A percentile compares a stretch with the other conserved stretches of the same genome.
phyloP scores from a whole-genome alignment of 2,113 vertebrate genomes.

The Rhineura floridana region DNA sequence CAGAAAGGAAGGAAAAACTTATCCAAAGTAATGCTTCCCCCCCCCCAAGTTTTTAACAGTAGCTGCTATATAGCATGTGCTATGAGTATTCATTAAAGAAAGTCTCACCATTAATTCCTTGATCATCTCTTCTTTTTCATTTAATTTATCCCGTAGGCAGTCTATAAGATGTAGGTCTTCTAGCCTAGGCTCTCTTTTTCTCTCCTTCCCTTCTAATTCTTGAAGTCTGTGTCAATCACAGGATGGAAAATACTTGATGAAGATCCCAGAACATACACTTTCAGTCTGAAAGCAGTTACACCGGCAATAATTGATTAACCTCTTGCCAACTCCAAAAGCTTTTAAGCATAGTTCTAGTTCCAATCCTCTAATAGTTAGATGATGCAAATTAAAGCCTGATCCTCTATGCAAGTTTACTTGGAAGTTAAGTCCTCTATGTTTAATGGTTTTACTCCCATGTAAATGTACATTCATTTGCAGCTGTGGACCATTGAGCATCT shows the following conservation, averaged over 20 bases:
- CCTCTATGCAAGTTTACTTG: background rate
- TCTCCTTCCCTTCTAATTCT: conserved; percentile 85
- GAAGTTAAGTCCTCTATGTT: background rate
- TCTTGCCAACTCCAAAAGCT: background rate
- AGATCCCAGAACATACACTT: background rate
- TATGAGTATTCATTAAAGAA: background rate
- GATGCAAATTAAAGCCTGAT: background rate
- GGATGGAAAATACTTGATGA: conserved; percentile 13
- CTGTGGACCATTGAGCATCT: background rate
- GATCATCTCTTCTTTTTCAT: conserved; percentile 88
- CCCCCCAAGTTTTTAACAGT: background rate
- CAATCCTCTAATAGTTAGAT: background rate
- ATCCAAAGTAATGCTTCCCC: background rate
- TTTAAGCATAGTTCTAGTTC: background rate
- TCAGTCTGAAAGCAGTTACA: background rate
- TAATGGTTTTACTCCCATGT: background rate
- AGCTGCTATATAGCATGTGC: rapidly evolving
- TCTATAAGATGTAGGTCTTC: conserved; percentile 85
- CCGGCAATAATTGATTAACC: background rate
- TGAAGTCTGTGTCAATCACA: conserved; percentile 78
- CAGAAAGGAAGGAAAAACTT: background rate
- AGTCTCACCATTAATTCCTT: conserved; percentile 87
- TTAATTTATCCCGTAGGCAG: conserved; percentile 87
- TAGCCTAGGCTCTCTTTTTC: conserved; percentile 78
- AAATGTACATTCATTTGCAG: background rate